Evolutionary conservation across 2,113 vertebrate genomes (phyloP), one percentile per base, ranked within the genome.

Genomic region (Acanthisitta chloris): DNA sequence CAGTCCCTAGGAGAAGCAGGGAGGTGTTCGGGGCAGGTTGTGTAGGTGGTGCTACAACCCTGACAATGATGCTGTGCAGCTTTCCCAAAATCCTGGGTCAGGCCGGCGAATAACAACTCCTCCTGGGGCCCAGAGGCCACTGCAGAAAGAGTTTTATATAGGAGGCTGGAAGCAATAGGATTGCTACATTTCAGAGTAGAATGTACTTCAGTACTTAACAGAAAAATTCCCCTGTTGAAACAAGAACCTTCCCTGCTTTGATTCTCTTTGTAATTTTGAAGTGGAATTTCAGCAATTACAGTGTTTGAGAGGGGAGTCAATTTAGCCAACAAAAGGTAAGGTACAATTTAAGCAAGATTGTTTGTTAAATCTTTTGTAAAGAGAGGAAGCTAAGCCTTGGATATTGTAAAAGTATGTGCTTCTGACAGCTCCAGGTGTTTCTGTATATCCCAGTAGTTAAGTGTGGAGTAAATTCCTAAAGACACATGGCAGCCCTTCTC

Each of bases 11-110:
- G 65, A 74, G 69, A 78, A 74, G 43, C 8, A 9, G 0, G 5
- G 66, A 85, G 48, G 66, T 34, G 33, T 70, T 79, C n/a, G 29
- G 66, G 52, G 52, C 59, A 48, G 65, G 59, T 20, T 59, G 55
- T 59, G 23, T 78, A 66, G 69, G 36, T 86, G 89, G 62, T 94
- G 84, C 81, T 92, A 14, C 38, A 91, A 55, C 52, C 58, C 31
- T 46, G 36, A 40, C 20, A 12, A 3, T 0, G 3, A 13, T 10
- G 52, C 38, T 24, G 17, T 28, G n/a, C 12, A 3, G 70, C 42
- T 38, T 58, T 45, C 55, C 34, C 66, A 17, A 90, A 69, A 49
- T 20, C 54, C 38, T n/a, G 13, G 19, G 19, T 64, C 61, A 54
- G 46, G 25, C 26, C 62, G n/a, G 34, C 24, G 20, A 19, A 8